Conservation (phyloP, 2,797 vertebrate species). For the Halcyon badia region DNA sequence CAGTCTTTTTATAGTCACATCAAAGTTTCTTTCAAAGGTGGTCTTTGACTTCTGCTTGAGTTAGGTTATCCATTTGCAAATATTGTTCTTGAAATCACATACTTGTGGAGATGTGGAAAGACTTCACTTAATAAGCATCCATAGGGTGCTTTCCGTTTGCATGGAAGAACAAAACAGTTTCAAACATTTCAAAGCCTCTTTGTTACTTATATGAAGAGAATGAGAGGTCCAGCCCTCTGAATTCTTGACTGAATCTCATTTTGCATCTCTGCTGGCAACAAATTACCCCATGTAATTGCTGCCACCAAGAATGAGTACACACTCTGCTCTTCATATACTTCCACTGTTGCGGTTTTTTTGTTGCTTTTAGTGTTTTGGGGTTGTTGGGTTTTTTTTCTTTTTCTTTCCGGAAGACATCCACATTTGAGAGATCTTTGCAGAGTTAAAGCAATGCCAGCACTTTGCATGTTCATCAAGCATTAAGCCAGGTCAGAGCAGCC, state of each 20-base stretch:
- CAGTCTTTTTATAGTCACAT: conserved; percentile 6
- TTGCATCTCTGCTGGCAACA: conserved; percentile 55
- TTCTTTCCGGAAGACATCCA: not conserved
- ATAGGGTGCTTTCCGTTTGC: conserved; percentile 61
- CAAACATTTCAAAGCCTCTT: conserved; percentile 46
- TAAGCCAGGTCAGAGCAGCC: not conserved
- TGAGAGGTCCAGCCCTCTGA: conserved; percentile 40
- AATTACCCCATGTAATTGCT: not conserved
- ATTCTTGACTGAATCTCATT: conserved; percentile 8
- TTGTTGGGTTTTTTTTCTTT: not conserved
- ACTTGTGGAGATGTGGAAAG: conserved; percentile 42
- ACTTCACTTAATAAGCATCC: conserved; percentile 49
- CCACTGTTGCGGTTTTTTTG: not conserved
- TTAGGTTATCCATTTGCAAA: conserved; percentile 66
- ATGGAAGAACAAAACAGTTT: conserved; percentile 47
- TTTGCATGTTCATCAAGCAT: not conserved
- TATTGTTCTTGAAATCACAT: conserved; percentile 72
- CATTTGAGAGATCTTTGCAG: not conserved
- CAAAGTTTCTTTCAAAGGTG: conserved; percentile 56
- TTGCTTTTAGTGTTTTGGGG: too few relatives aligned
- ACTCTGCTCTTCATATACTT: not conserved
- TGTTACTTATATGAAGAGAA: conserved; percentile 43
- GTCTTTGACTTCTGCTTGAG: conserved; percentile 53
- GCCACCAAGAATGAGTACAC: not conserved
- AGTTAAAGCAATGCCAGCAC: not conserved